Base-by-base conservation (phyloP, 2,113 vertebrate species). In the Circaetus gallicus region DNA sequence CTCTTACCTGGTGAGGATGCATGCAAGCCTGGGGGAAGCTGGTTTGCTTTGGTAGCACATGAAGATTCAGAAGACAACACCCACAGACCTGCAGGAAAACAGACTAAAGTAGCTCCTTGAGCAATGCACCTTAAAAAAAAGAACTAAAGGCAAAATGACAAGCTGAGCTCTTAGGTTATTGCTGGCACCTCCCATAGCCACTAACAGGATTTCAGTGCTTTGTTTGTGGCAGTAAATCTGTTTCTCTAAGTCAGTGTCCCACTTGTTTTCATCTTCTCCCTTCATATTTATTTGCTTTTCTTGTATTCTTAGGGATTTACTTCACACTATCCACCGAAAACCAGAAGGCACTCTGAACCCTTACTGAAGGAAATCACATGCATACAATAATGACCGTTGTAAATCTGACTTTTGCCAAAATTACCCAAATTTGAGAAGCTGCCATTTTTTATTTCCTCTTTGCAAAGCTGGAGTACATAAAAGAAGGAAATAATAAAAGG, bases 1-100 rank as follows among this genome's bases (percentile, higher is more conserved):
- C 40, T 74, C 18, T 56, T 40, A 72, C 5, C 32, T 17, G 24
- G 14, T 49, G 7, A 61, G 31, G 14, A 25, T 56, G 18, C 18
- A 25, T 0, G 0, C 5, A 13, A 45, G 31, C 36, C 42, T 36
- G 7, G 11, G 8, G 9, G 6, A 1, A 77, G 2, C 8, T 77
- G 49, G 8, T 49, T 83, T 90, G 13, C 50, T 77, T 42, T 76
- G 28, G 38, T 21, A 32, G 24, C 8, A 84, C 25, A 4, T 63
- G 24, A 29, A 34, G 28, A 77, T 42, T n/a, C 53, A 58, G 45
- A 21, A 62, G 8, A 24, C 20, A 53, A 89, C 89, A 52, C 0
- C 1, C 42, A 52, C 36, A 74, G 13, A 78, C 18, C 11, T 47
- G 19, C 20, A 84, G 25, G 72, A 89, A 73, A 69, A 18, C 9